Base-by-base conservation (phyloP, 2,888 invertebrate species). In the Agrilus mali region DNA sequence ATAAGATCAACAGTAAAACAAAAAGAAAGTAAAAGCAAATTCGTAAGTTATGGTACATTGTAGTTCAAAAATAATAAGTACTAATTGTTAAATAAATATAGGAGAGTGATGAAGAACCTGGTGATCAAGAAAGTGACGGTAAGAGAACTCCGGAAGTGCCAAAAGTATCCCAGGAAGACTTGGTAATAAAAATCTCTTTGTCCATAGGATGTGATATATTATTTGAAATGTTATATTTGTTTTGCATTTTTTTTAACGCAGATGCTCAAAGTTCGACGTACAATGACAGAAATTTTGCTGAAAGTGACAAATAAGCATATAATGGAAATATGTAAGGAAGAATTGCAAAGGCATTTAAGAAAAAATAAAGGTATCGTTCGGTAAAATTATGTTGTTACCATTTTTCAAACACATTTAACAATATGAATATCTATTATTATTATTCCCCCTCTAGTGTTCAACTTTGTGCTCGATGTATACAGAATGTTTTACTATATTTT, bases 221-320 rank as follows among this genome's bases (percentile, higher is more conserved):
- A 38, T n/a, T n/a, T n/a, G 27, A 17, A 14, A 12, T 8, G 15
- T 20, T 10, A 7, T n/a, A 3, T 33, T 42, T 17, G 14, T 31
- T 20, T 14, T 39, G 7, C 12, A 38, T 32, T 13, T 37, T 1
- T 31, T 41, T 41, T 31, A 47, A 64, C 66, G 44, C 67, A 88
- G 88, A 92, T 94, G 88, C 68, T 86, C 63, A 80, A 81, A 60
- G 88, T 95, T 41, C 80, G 94, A 47, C 77, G 83, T 49, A 82
- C 86, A 54, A 75, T 96, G 69, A 96, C 96, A 27, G 93, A 94
- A 71, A 84, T 96, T 59, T 77, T 97, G 48, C 75, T 96, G 57
- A 90, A 92, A 66, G 94, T 94, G 58, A 96, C 96, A 17, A 87
- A 86, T 66, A 81, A 83, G 66, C 89, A 93, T 74, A 87, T 96